phyloP scores from a whole-genome alignment of 2,888 invertebrate species.

The Griposia aprilina region DNA sequence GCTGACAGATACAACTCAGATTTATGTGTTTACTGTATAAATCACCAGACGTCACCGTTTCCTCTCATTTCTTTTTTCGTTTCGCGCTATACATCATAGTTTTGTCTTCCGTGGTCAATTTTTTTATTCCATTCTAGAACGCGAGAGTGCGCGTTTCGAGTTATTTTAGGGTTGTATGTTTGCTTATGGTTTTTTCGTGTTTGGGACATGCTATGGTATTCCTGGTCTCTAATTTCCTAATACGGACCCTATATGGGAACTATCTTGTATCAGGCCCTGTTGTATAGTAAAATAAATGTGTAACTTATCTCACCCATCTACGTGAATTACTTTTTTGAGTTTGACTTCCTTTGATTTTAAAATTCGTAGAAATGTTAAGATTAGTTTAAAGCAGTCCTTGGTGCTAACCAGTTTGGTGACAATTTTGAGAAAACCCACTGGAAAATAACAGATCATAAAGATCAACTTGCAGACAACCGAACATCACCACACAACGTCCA shows the following conservation, averaged over 20 bases:
- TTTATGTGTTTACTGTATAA: constrained; percentile 91
- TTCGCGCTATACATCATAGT: constrained; percentile 84
- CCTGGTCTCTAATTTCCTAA: background rate
- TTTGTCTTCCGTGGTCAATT: constrained; percentile 82
- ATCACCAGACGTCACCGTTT: constrained; percentile 84
- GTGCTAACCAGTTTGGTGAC: background rate
- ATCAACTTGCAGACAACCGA: constrained; percentile 6
- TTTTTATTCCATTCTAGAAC: constrained; percentile 63
- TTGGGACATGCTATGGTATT: background rate
- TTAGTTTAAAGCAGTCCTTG: too few relatives aligned
- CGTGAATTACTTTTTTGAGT: background rate
- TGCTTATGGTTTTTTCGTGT: constrained; percentile 13
- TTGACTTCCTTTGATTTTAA: background rate
- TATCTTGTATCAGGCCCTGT: too few relatives aligned
- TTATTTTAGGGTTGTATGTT: constrained; percentile 39
- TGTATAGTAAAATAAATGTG: too few relatives aligned
- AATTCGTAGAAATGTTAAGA: too few relatives aligned
- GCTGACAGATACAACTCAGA: constrained; percentile 89
- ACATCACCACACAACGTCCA: constrained; percentile 15
- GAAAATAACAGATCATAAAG: constrained; percentile 25
- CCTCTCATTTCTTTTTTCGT: constrained; percentile 84
- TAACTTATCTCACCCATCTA: too few relatives aligned
- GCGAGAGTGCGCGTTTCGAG: constrained; percentile 41
- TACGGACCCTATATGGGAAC: background rate
- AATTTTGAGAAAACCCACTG: background rate